Conservation (phyloP, 2,113 vertebrate genomes). For the Hydropotes inermis region DNA sequence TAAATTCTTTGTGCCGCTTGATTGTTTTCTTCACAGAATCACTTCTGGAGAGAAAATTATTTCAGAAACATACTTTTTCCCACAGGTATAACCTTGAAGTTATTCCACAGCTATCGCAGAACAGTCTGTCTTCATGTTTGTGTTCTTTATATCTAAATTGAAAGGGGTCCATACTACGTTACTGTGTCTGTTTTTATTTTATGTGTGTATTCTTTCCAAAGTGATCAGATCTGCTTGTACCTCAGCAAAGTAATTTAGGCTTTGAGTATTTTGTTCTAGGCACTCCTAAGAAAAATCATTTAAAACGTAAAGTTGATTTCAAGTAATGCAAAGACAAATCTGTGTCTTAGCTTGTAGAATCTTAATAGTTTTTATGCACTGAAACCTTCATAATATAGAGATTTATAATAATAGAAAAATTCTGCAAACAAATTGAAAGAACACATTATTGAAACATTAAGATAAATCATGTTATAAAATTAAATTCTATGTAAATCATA, state of each 20-base stretch:
- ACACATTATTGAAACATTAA: not conserved
- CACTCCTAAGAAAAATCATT: constrained; percentile 31
- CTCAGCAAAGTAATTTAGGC: constrained; percentile 35
- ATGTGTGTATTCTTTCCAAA: constrained; percentile 37
- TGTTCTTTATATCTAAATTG: constrained; percentile 18
- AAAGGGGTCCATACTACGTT: constrained; percentile 15
- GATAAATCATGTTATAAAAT: not conserved
- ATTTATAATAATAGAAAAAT: not conserved
- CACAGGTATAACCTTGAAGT: not conserved
- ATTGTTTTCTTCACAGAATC: constrained; percentile 39
- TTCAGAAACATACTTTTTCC: constrained; percentile 15
- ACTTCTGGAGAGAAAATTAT: constrained; percentile 40
- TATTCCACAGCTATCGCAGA: not conserved
- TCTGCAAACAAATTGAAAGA: not conserved
- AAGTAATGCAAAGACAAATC: constrained; percentile 25
- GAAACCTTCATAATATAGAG: not conserved
- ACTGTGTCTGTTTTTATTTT: constrained; percentile 33
- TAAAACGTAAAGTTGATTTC: constrained; percentile 16
- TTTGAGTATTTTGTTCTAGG: constrained; percentile 22
- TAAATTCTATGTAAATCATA: not conserved
- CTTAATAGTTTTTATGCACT: not conserved
- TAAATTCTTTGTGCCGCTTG: constrained; percentile 57
- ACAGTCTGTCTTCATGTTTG: not conserved
- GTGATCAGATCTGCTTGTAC: constrained; percentile 14
- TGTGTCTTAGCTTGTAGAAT: not conserved